Evolutionary conservation across 2,113 vertebrate genomes (phyloP).

Genomic region (Caranx melampygus): DNA sequence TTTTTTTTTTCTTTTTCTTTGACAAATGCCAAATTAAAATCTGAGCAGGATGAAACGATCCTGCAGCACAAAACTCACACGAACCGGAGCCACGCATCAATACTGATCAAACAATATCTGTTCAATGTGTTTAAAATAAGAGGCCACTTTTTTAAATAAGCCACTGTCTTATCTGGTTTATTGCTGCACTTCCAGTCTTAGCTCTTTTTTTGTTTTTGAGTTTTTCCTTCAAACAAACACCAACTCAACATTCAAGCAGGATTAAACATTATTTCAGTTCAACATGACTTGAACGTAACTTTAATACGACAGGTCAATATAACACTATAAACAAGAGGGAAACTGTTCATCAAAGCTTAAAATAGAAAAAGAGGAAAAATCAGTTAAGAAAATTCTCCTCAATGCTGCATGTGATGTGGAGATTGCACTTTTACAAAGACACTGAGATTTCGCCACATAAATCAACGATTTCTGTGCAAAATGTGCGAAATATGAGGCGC

Average conservation of each 20-base stretch:
- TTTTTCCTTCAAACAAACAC: too few species aligned
- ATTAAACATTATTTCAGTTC: neutral
- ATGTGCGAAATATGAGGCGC: too few species aligned
- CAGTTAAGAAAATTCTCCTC: too few species aligned
- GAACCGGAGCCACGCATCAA: too few species aligned
- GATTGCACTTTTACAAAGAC: too few species aligned
- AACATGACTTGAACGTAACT: neutral
- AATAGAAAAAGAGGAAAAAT: too few species aligned
- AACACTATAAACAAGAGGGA: neutral
- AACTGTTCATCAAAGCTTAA: neutral
- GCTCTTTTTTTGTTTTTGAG: too few species aligned
- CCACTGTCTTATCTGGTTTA: too few species aligned
- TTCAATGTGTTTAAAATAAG: neutral
- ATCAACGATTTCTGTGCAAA: too few species aligned
- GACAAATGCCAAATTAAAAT: neutral
- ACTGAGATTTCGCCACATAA: too few species aligned
- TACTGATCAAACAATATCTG: neutral
- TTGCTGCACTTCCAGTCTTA: neutral
- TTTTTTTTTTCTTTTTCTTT: neutral
- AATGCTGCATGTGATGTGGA: too few species aligned
- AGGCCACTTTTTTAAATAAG: neutral
- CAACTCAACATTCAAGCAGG: too few species aligned
- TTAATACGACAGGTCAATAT: neutral
- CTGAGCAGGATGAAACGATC: neutral
- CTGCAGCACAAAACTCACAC: constrained; percentile 5